Percentiles rank a stretch among this genome's conserved stretches.
phyloP scores from a whole-genome alignment of 2,888 invertebrate species.

The Neria commutata region DNA sequence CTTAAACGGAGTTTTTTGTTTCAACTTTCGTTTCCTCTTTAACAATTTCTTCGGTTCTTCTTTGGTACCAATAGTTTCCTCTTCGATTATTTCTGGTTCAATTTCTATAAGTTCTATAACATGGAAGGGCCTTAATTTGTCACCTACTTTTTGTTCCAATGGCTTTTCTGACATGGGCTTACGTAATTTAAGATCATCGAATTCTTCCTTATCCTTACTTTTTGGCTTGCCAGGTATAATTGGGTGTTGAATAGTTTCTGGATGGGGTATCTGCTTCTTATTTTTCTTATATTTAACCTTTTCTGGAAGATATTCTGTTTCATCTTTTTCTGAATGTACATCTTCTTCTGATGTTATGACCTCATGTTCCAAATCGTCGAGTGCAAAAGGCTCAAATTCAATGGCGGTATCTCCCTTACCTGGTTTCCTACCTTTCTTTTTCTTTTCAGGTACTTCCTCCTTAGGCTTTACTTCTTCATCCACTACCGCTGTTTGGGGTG shows the following conservation, averaged over 20 bases:
- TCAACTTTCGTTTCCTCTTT: constrained; percentile 51
- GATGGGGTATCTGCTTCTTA: constrained; percentile 42
- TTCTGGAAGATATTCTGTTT: constrained; percentile 42
- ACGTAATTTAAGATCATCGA: constrained; percentile 49
- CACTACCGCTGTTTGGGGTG: constrained; percentile 17
- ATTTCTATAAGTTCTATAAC: constrained; percentile 48
- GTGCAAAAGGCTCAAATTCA: constrained; percentile 34
- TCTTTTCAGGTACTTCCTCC: constrained; percentile 36
- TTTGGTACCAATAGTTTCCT: constrained; percentile 42
- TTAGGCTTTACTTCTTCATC: constrained; percentile 26
- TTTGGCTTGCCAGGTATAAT: constrained; percentile 57
- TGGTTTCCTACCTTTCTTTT: constrained; percentile 40
- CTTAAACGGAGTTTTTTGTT: constrained; percentile 57
- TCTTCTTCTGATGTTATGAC: constrained; percentile 1
- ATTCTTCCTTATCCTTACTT: constrained; percentile 35
- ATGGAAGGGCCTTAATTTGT: constrained; percentile 41
- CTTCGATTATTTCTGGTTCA: constrained; percentile 38
- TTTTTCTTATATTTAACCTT: constrained; percentile 48
- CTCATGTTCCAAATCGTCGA: constrained; percentile 23
- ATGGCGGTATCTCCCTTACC: constrained; percentile 35
- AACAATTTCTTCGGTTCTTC: constrained; percentile 40
- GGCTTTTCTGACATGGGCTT: constrained; percentile 39
- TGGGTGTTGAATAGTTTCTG: constrained; percentile 36
- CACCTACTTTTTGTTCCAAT: constrained; percentile 31
- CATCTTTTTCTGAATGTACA: constrained; percentile 12